phyloP scores from a whole-genome alignment of 35 echinoderm and acorn worm species.

The Lytechinus variegatus region DNA sequence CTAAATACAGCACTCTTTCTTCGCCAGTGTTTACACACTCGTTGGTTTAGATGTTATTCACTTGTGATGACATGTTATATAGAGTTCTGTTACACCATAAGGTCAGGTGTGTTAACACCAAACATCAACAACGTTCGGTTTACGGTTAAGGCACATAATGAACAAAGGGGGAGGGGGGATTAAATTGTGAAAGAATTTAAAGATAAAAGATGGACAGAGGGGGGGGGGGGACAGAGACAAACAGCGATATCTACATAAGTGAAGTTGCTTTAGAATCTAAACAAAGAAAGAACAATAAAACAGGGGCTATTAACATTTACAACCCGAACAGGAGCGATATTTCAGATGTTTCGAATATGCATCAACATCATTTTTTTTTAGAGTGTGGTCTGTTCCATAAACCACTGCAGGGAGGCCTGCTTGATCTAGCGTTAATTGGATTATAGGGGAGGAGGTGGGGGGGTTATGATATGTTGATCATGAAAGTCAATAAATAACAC shows the following conservation, averaged over 20 bases:
- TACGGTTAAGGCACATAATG: neutral
- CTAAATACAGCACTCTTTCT: conserved; percentile 2
- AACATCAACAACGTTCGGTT: neutral
- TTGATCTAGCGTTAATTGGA: no score
- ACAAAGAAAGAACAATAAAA: no score
- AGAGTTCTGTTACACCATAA: neutral
- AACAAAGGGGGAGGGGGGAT: neutral
- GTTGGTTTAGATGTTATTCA: neutral
- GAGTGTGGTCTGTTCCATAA: no score
- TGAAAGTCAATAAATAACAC: no score
- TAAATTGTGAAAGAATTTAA: neutral
- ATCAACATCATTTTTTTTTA: no score
- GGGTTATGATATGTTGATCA: no score
- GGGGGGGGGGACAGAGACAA: neutral
- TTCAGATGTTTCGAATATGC: no score
- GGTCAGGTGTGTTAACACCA: neutral
- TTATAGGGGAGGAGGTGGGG: no score
- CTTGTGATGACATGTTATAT: neutral
- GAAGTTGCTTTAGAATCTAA: no score
- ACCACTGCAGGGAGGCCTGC: no score
- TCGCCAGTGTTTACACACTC: neutral
- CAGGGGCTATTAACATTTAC: no score
- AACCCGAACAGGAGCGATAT: no score
- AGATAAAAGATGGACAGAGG: neutral
- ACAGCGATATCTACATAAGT: neutral